Evolutionary conservation across 2,113 vertebrate species (phyloP).

Genomic region (Urocolius indicus): DNA sequence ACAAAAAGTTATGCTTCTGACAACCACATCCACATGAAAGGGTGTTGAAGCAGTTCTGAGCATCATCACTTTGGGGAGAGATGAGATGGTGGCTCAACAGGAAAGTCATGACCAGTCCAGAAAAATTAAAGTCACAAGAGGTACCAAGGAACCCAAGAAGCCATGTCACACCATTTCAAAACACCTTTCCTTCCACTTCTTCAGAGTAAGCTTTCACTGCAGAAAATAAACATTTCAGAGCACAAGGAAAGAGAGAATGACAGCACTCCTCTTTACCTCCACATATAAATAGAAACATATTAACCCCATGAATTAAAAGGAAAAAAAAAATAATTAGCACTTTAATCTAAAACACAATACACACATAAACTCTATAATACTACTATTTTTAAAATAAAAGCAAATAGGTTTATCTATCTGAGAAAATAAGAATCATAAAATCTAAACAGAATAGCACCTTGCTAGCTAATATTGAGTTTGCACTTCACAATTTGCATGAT

Average conservation of each 20-base stretch:
- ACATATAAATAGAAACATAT: not conserved
- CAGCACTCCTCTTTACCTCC: not conserved
- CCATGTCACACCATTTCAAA: not conserved
- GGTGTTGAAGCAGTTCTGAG: not conserved
- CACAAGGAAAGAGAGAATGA: not conserved
- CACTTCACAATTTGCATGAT: constrained; percentile 18
- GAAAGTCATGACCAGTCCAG: not conserved
- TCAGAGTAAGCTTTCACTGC: not conserved
- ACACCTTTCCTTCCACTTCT: not conserved
- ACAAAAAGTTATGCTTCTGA: not conserved
- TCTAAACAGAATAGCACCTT: constrained; percentile 24
- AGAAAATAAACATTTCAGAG: not conserved
- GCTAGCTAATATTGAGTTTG: constrained; percentile 16
- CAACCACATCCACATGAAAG: fast-evolving
- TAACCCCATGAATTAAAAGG: not conserved
- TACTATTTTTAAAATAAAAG: not conserved
- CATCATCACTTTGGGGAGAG: not conserved
- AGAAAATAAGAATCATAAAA: constrained; percentile 8
- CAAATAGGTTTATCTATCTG: not conserved
- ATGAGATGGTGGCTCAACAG: not conserved
- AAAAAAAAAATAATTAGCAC: not conserved
- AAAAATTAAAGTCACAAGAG: constrained; percentile 17
- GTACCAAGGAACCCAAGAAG: not conserved
- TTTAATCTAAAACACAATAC: not conserved
- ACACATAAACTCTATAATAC: not conserved